phyloP scores from a whole-genome alignment of 2,797 vertebrate species.

The Nasua narica region DNA sequence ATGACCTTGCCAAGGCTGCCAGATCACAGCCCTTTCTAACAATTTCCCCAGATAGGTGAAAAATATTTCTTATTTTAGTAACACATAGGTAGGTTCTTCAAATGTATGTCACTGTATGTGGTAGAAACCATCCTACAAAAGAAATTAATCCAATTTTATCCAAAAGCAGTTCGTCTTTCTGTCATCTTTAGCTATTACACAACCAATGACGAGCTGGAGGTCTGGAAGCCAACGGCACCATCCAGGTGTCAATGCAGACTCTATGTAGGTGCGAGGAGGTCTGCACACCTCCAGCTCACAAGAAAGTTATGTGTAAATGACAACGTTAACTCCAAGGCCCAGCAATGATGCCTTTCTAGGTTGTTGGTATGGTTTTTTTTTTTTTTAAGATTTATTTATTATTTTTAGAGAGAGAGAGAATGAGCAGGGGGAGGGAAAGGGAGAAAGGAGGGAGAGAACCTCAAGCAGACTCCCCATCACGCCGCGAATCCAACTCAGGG shows the following conservation, averaged over 20 bases:
- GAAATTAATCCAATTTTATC: neutral
- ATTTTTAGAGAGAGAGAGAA: neutral
- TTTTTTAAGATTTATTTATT: neutral
- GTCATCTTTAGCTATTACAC: neutral
- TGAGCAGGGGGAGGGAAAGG: neutral
- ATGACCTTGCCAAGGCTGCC: neutral
- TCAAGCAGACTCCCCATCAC: neutral
- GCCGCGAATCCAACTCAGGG: neutral
- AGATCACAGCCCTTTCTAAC: neutral
- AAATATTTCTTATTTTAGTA: no score
- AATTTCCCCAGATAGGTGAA: neutral
- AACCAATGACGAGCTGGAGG: neutral
- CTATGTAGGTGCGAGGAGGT: neutral
- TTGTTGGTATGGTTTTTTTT: no score
- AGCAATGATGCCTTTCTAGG: neutral
- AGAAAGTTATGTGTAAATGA: neutral
- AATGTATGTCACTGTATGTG: neutral
- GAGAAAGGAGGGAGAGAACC: neutral
- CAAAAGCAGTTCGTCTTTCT: neutral
- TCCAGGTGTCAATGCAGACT: neutral
- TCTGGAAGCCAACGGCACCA: neutral
- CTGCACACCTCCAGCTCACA: neutral
- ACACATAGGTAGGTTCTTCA: no score
- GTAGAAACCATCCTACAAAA: neutral
- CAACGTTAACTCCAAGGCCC: neutral